These are phyloP conservation scores for Apis dorsata DNA, from an alignment of 1,140 invertebrate species.

Conservation along the genomic window DNA sequence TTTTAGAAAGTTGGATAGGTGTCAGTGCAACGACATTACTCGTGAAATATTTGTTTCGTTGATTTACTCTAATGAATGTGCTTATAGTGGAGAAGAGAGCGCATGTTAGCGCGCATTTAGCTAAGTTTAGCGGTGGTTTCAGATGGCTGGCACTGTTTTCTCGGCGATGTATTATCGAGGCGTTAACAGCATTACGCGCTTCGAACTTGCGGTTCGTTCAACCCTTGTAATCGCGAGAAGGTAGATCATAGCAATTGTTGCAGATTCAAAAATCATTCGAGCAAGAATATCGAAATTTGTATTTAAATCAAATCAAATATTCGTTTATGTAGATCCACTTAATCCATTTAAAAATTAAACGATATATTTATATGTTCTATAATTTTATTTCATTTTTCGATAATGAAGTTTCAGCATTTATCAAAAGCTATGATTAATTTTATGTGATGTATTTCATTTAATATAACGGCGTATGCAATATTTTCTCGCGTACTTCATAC, in stretches of 20 bases:
- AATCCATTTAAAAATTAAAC: background rate
- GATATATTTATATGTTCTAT: background rate
- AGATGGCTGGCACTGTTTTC: slow-evolving; percentile 55
- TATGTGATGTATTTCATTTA: background rate
- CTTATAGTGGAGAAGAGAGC: slow-evolving; percentile 5
- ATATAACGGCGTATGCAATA: background rate
- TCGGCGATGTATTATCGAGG: slow-evolving; percentile 55
- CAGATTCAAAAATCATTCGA: background rate
- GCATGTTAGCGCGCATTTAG: slow-evolving; percentile 42
- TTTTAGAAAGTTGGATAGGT: slow-evolving; percentile 9
- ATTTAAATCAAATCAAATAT: background rate
- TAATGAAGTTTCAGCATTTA: background rate
- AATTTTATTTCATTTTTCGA: background rate
- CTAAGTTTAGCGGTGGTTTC: slow-evolving; percentile 62
- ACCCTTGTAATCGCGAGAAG: slow-evolving; percentile 34
- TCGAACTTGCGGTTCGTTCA: slow-evolving; percentile 59
- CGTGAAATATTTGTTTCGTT: slow-evolving; percentile 42
- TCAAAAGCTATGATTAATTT: slow-evolving; percentile 4
- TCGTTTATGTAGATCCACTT: background rate
- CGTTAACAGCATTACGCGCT: slow-evolving; percentile 56
- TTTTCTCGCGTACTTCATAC: slow-evolving; percentile 18
- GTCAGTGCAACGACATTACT: background rate
- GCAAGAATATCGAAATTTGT: background rate
- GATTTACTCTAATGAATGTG: slow-evolving; percentile 37
- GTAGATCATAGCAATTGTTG: slow-evolving; percentile 12